phyloP scores from a whole-genome alignment of 2,797 vertebrate genomes.

The Octomys mimax region DNA sequence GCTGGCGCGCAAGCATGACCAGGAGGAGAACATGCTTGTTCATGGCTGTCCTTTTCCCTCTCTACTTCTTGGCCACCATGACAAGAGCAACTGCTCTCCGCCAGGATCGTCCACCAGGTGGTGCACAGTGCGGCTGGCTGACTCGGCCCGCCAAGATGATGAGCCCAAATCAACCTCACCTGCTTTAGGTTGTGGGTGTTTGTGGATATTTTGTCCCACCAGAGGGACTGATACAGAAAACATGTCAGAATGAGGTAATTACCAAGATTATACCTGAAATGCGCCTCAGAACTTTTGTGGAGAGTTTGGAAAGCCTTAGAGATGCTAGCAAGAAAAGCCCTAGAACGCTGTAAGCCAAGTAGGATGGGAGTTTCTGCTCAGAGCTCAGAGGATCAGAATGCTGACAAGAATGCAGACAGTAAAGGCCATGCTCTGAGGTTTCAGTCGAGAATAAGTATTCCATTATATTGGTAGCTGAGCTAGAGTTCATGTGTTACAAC shows the following conservation, averaged over 20 bases:
- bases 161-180: neutral
- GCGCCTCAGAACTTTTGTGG: neutral
- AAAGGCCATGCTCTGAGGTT: neutral
- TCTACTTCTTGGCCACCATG: neutral
- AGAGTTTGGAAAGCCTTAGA: neutral
- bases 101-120: neutral
- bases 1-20: neutral
- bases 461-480: neutral
- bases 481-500: neutral
- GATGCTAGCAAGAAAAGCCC: neutral
- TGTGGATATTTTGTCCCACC: neutral
- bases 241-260: neutral
- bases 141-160: neutral
- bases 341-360: neutral
- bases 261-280: neutral
- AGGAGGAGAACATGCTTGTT: neutral
- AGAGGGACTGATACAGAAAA: neutral
- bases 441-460: neutral
- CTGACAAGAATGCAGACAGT: neutral
- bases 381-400: neutral
- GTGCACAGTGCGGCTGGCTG: neutral
- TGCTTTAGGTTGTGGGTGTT: no score
- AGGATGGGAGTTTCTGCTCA: neutral
- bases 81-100: neutral
- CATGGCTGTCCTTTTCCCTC: neutral